Conservation (phyloP, 2,888 invertebrate species). For the Ferdinandea cuprea region DNA sequence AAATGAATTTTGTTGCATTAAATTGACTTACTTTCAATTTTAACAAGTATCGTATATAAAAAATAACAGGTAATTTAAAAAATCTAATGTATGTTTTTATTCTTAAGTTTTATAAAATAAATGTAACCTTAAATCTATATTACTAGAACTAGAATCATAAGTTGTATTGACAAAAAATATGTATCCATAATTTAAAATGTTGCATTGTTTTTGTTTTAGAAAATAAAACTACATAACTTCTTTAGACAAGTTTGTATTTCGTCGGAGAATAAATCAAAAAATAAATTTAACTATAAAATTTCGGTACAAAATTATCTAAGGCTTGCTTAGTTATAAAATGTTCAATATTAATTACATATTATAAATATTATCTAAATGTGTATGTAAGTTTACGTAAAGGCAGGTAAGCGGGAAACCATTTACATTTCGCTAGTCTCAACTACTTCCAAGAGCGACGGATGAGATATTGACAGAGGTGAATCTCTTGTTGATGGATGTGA, state of each 20-base stretch:
- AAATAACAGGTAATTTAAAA: slow-evolving; percentile 15
- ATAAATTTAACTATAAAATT: slow-evolving; percentile 65
- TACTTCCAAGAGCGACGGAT: slow-evolving; percentile 59
- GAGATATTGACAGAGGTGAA: slow-evolving; percentile 62
- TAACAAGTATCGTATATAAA: too few relatives aligned
- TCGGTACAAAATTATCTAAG: slow-evolving; percentile 71
- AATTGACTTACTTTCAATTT: too few relatives aligned
- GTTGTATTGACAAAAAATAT: slow-evolving; percentile 23
- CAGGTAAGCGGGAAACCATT: slow-evolving; percentile 49
- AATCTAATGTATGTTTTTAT: slow-evolving; percentile 61
- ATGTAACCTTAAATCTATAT: slow-evolving; percentile 45
- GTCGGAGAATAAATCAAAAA: slow-evolving; percentile 33
- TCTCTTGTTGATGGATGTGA: slow-evolving; percentile 31
- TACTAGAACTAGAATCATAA: slow-evolving; percentile 43
- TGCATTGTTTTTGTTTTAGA: slow-evolving; percentile 50
- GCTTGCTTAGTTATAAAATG: slow-evolving; percentile 27
- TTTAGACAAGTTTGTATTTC: slow-evolving; percentile 32
- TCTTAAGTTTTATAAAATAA: slow-evolving; percentile 36
- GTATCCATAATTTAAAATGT: slow-evolving; percentile 46
- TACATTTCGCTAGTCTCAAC: slow-evolving; percentile 64
- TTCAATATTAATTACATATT: slow-evolving; percentile 29
- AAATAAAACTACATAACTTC: slow-evolving; percentile 37
- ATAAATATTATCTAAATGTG: slow-evolving; percentile 32
- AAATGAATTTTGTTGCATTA: too few relatives aligned
- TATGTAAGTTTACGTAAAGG: slow-evolving; percentile 28